phyloP scores from a whole-genome alignment of 2,113 vertebrate species.

The Corynorhinus townsendii region DNA sequence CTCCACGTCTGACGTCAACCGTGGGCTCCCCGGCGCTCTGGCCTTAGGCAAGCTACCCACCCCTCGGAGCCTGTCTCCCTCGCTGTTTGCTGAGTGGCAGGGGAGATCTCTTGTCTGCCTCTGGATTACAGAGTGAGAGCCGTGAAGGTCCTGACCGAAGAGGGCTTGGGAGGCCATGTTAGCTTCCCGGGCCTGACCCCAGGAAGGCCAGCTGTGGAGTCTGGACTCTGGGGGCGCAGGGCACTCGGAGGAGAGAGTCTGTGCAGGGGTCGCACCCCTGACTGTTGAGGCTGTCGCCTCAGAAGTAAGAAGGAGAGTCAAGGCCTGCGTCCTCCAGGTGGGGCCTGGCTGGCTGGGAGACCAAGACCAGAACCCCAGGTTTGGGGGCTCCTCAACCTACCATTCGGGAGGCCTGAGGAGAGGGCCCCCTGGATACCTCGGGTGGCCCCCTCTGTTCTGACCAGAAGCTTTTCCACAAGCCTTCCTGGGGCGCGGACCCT shows the following conservation, averaged over 20 bases:
- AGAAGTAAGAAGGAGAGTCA: too few species aligned
- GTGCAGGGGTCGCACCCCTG: accelerated
- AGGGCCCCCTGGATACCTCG: background rate
- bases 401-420: background rate
- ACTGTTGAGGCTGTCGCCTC: background rate
- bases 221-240: accelerated
- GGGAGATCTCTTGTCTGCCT: background rate
- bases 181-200: background rate
- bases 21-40: background rate
- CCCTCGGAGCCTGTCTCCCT: background rate
- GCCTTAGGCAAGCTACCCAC: background rate
- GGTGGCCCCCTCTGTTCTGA: background rate
- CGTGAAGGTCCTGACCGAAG: background rate
- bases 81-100: too few species aligned
- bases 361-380: background rate
- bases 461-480: background rate
- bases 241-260: too few species aligned
- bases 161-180: background rate
- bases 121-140: background rate
- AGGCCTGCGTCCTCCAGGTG: background rate
- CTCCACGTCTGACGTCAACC: accelerated
- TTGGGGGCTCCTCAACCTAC: background rate
- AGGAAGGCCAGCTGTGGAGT: background rate
- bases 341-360: background rate
- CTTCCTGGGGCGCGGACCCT: background rate